Conservation (phyloP, 2,888 invertebrate species). For the Falcaria lacertinaria region DNA sequence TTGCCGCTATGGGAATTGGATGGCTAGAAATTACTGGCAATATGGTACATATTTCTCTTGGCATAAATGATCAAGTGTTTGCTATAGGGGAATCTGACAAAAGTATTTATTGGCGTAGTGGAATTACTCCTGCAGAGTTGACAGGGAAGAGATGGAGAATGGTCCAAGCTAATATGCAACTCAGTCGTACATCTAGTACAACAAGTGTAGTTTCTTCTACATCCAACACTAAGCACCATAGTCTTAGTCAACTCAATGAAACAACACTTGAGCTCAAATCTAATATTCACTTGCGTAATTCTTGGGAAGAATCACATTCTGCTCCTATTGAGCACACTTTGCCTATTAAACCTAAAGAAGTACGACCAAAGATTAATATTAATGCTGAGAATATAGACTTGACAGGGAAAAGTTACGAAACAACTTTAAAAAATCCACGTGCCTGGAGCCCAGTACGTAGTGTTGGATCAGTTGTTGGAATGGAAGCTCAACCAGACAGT, state of each 20-base stretch:
- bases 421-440: conserved; percentile 87
- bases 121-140: conserved; percentile 85
- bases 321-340: conserved; percentile 86
- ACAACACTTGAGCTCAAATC: conserved; percentile 58
- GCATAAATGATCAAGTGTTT: conserved; percentile 93
- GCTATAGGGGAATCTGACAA: conserved; percentile 91
- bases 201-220: conserved; percentile 84
- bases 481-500: conserved; percentile 92
- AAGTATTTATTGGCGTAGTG: conserved; percentile 88
- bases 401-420: conserved; percentile 84
- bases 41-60: conserved; percentile 90
- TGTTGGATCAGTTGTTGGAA: conserved; percentile 90
- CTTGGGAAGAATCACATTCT: conserved; percentile 87
- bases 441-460: conserved; percentile 94
- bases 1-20: conserved; percentile 87
- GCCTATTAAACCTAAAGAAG: conserved; percentile 71
- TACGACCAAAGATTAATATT: conserved; percentile 49
- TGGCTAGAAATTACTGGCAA: conserved; percentile 95
- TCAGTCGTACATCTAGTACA: conserved; percentile 90
- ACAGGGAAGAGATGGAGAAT: conserved; percentile 94
- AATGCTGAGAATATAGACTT: conserved; percentile 73
- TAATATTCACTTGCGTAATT: conserved; percentile 77
- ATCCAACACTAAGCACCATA: conserved; percentile 83
- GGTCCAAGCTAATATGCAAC: conserved; percentile 88
- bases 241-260: conserved; percentile 78